Percentiles rank a stretch among this genome's conserved stretches.
These are phyloP conservation scores for Brachionus plicatilis DNA, from an alignment of 1,140 invertebrate genomes.

Conservation along the genomic window DNA sequence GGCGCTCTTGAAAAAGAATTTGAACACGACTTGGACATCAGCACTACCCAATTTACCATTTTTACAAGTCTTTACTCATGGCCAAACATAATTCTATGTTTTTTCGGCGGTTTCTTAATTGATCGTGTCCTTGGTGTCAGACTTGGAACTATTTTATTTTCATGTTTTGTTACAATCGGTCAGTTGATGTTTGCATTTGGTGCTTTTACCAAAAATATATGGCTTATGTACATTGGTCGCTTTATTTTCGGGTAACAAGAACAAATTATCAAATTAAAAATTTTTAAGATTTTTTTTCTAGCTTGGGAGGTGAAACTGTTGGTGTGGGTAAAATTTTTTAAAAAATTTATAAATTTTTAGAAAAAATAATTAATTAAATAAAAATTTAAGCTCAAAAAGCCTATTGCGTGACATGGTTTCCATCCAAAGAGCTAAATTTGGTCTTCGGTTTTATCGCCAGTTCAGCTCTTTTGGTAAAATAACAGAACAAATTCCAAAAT, in stretches of 20 bases:
- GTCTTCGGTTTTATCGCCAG: slow-evolving; percentile 36
- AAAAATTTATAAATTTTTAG: too few species aligned
- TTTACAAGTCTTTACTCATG: slow-evolving; percentile 26
- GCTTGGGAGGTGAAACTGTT: slow-evolving; percentile 37
- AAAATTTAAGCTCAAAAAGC: slow-evolving; percentile 37
- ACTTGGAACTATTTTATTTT: slow-evolving; percentile 83
- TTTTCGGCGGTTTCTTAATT: slow-evolving; percentile 38
- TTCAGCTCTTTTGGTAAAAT: slow-evolving; percentile 32
- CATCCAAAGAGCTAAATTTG: slow-evolving; percentile 8
- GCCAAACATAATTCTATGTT: slow-evolving; percentile 32
- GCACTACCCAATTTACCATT: slow-evolving; percentile 9
- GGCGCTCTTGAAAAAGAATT: slow-evolving; percentile 24
- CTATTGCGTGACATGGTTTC: slow-evolving; percentile 38
- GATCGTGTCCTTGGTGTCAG: slow-evolving; percentile 72
- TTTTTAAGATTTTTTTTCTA: neutral
- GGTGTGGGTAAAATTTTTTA: neutral
- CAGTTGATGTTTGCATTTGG: slow-evolving; percentile 77
- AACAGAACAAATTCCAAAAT: neutral
- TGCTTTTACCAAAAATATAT: slow-evolving; percentile 67
- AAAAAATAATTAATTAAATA: neutral
- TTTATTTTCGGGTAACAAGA: slow-evolving; percentile 81
- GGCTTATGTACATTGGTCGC: slow-evolving; percentile 83
- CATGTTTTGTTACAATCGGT: slow-evolving; percentile 72
- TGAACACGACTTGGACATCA: slow-evolving; percentile 13
- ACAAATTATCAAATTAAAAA: neutral